Base-by-base conservation (phyloP, 2,888 invertebrate species). In the Criorhina ranunculi region DNA sequence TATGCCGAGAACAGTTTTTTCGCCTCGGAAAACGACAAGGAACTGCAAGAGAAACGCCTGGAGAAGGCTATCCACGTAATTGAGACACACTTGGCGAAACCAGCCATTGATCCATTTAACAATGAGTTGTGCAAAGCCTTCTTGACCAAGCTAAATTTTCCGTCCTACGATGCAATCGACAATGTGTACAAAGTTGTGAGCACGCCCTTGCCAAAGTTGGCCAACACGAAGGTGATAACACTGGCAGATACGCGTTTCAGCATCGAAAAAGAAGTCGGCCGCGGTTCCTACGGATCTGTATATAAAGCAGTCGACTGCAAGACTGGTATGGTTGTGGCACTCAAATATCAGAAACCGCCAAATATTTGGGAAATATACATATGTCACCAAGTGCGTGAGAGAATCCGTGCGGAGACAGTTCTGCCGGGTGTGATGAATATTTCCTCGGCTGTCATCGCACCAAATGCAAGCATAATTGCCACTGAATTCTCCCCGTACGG, bases 291-390 rank as follows among this genome's bases (percentile, higher is more conserved):
- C 89, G 97, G 97, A n/a, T 95, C 95, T 46, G 96, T 97, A 19
- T 96, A 95, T 88, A 92, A 91, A 53, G 92, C 91, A 1, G 88
- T 90, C 0, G 91, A 92, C 73, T 82, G 88, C 5, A 88, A 89
- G 17, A 90, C 90, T 0, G 91, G 91, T 3, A 89, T 89, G 31
- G 88, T 91, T 15, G 95, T 96, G 64, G 96, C 96, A 29, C 93
- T 96, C n/a, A 96, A 98, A 93, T 95, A 95, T 88, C 97, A 98
- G 92, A 96, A 96, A 90, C 97, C 98, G 0, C 95, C 96, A 62
- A 96, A 97, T 91, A 95, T 95, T 49, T 99, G 98, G 98, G 98
- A 99, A 91, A 97, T 96, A 90, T 98, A 99, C 90, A 96, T 99
- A 89, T 96, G 96, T 89, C 90, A 91, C 89, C 90, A 91, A 88